phyloP scores from a whole-genome alignment of 2,113 vertebrate species.

The Scomber japonicus region DNA sequence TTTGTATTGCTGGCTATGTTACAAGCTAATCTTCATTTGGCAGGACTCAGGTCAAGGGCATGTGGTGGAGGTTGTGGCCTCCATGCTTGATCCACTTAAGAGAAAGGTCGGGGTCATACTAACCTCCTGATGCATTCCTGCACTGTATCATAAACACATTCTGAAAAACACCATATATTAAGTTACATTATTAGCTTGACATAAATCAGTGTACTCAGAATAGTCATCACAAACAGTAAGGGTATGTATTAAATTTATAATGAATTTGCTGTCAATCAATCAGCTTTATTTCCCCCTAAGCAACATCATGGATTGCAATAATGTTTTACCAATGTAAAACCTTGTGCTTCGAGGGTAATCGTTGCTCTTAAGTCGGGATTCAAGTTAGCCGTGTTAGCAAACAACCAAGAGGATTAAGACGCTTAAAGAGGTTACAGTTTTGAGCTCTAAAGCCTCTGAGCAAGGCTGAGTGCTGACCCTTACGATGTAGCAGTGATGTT shows the following conservation, averaged over 20 bases:
- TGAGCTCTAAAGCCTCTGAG: conserved; percentile 56
- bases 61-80: conserved; percentile 22
- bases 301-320: not conserved
- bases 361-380: conserved; percentile 39
- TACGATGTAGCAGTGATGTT: conserved; percentile 34
- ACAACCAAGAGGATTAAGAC: conserved; percentile 65
- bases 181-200: not conserved
- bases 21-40: conserved; percentile 67
- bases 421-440: conserved; percentile 55
- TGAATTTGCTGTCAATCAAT: not conserved
- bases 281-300: not conserved
- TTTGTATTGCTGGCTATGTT: conserved; percentile 39
- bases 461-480: conserved; percentile 35
- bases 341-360: conserved; percentile 39
- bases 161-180: conserved; percentile 22
- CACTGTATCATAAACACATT: conserved; percentile 28
- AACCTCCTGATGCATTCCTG: conserved; percentile 45
- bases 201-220: not conserved
- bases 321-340: conserved; percentile 10
- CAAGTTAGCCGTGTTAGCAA: conserved; percentile 61
- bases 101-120: conserved; percentile 49
- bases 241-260: not conserved
- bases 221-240: no score
- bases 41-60: conserved; percentile 32
- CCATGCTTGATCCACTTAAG: conserved; percentile 52